Evolutionary conservation across 2,113 vertebrate genomes (phyloP).

Genomic region (Pseudolaguvia tuberculata): DNA sequence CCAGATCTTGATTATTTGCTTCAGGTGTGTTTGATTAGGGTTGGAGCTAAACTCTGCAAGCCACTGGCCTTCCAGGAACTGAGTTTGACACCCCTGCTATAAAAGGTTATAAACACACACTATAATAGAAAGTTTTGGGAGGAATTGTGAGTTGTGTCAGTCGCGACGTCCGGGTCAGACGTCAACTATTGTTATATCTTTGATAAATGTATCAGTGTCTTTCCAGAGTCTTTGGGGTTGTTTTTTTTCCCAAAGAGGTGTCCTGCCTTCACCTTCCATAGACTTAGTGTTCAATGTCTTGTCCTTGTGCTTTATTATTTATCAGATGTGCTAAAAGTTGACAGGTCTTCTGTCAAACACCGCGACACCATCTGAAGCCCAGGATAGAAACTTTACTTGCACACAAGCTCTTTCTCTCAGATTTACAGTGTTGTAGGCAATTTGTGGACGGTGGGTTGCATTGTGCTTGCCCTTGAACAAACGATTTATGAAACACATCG

Average conservation of each 20-base stretch:
- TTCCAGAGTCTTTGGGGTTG: neutral
- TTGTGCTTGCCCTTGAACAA: slow-evolving; percentile 29
- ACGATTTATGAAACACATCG: slow-evolving; percentile 29
- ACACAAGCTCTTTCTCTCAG: neutral
- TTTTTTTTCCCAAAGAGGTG: neutral
- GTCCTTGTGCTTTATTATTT: slow-evolving; percentile 30
- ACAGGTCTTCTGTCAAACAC: slow-evolving; percentile 13
- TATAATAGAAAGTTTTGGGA: slow-evolving; percentile 39
- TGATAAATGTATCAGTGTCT: slow-evolving; percentile 32
- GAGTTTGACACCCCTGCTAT: too few species aligned
- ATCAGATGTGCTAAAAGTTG: slow-evolving; percentile 25
- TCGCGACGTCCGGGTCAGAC: slow-evolving; percentile 26
- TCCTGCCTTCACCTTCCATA: neutral
- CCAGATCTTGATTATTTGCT: too few species aligned
- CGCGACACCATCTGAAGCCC: neutral
- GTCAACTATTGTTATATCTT: slow-evolving; percentile 27
- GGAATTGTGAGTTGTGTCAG: slow-evolving; percentile 23
- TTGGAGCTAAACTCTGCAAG: too few species aligned
- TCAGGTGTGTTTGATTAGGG: too few species aligned
- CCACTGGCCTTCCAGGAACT: too few species aligned
- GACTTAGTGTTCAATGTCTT: neutral
- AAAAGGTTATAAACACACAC: neutral
- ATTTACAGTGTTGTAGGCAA: neutral
- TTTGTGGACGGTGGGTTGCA: slow-evolving; percentile 22
- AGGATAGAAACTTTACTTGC: neutral